Conservation (phyloP, 2,888 invertebrate genomes). For the Trissoscelio sp. region DNA sequence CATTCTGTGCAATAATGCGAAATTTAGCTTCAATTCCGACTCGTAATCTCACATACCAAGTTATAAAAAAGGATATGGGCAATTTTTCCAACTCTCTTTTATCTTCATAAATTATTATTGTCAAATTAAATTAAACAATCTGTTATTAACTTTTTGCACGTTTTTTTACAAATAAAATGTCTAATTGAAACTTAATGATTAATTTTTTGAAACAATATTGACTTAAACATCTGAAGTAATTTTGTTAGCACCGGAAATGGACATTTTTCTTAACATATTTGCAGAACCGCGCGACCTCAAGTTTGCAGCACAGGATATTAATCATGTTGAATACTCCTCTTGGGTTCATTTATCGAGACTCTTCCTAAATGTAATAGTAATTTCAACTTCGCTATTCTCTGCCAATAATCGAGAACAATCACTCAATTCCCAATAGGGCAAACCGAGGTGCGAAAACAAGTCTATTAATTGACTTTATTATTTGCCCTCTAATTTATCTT, state of each 20-base stretch:
- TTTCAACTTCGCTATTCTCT: slow-evolving; percentile 29
- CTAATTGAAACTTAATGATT: too few relatives aligned
- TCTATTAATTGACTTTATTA: not conserved
- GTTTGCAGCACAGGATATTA: slow-evolving; percentile 38
- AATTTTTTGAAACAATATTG: too few relatives aligned
- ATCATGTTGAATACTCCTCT: slow-evolving; percentile 19
- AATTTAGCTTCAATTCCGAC: not conserved
- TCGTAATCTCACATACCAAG: not conserved
- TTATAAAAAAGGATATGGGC: too few relatives aligned
- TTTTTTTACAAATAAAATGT: too few relatives aligned
- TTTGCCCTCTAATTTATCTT: too few relatives aligned
- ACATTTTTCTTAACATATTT: slow-evolving; percentile 27
- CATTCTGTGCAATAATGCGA: not conserved
- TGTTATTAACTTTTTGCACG: too few relatives aligned
- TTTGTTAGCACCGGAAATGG: not conserved
- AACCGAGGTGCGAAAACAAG: not conserved
- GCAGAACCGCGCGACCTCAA: not conserved
- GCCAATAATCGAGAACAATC: slow-evolving; percentile 12
- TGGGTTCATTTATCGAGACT: slow-evolving; percentile 27
- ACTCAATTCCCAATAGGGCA: slow-evolving; percentile 9
- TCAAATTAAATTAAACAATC: too few relatives aligned
- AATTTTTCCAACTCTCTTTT: too few relatives aligned
- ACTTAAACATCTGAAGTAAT: too few relatives aligned
- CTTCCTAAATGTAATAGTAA: slow-evolving; percentile 21
- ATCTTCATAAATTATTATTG: too few relatives aligned